These are phyloP conservation scores for Pedionomus torquatus DNA, from an alignment of 2,113 vertebrate genomes.

Conservation along the genomic window DNA sequence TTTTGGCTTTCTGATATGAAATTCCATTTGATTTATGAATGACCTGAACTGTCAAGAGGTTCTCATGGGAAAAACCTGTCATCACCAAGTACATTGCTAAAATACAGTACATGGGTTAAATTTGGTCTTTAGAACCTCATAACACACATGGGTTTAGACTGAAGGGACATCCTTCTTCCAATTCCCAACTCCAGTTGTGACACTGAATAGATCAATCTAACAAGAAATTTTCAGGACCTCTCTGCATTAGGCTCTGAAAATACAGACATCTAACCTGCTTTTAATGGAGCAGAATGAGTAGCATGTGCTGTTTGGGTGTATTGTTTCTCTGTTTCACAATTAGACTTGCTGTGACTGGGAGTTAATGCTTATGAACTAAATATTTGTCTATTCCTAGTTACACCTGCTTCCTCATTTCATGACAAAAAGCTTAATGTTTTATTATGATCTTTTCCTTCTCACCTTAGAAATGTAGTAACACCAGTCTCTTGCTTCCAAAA, in stretches of 20 bases:
- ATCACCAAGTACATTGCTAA: background rate
- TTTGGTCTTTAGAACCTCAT: background rate
- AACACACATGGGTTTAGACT: background rate
- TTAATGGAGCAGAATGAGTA: background rate
- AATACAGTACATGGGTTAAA: background rate
- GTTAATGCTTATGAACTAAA: background rate
- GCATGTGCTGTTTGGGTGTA: background rate
- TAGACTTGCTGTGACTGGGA: background rate
- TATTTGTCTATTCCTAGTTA: background rate
- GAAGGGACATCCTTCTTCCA: background rate
- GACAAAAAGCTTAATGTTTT: background rate
- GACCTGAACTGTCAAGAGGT: background rate
- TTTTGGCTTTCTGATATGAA: background rate
- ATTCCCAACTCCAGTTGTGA: background rate
- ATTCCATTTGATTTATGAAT: background rate
- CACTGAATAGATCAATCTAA: background rate
- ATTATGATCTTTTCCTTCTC: slow-evolving; percentile 26
- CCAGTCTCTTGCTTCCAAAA: slow-evolving; percentile 2
- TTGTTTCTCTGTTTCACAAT: background rate
- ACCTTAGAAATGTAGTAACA: slow-evolving; percentile 26
- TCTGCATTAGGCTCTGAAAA: background rate
- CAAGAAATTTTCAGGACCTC: background rate
- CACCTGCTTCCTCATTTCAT: slow-evolving; percentile 1
- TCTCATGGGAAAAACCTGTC: background rate
- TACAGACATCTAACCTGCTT: background rate